Conservation (phyloP, 1,140 invertebrate genomes). For the Cherax destructor region DNA sequence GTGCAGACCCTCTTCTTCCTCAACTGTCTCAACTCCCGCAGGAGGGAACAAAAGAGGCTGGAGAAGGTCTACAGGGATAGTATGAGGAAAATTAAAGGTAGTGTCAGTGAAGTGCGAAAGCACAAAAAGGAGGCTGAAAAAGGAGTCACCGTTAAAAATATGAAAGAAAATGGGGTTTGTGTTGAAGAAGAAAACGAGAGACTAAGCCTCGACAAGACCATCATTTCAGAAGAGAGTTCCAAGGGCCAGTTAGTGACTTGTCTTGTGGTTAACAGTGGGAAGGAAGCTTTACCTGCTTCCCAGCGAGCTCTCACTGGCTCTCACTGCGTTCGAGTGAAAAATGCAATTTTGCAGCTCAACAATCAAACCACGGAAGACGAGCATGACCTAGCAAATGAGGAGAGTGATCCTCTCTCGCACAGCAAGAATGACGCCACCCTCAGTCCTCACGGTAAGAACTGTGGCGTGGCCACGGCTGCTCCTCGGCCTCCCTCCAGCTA, state of each 20-base stretch:
- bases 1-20: slow-evolving; percentile 62
- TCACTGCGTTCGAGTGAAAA: slow-evolving; percentile 32
- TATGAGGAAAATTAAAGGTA: slow-evolving; percentile 10
- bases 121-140: neutral
- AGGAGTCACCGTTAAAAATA: neutral
- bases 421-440: neutral
- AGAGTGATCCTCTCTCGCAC: neutral
- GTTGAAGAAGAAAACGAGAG: slow-evolving; percentile 6
- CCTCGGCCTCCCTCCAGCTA: neutral
- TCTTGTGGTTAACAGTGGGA: slow-evolving; percentile 55
- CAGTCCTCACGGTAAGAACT: neutral
- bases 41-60: slow-evolving; percentile 49
- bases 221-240: neutral
- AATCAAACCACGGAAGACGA: neutral
- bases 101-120: neutral
- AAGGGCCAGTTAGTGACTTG: slow-evolving; percentile 46
- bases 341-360: slow-evolving; percentile 27
- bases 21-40: slow-evolving; percentile 58
- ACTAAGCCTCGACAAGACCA: neutral
- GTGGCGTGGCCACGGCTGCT: neutral
- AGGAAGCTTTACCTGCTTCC: slow-evolving; percentile 32
- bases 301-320: slow-evolving; percentile 1
- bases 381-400: slow-evolving; percentile 29
- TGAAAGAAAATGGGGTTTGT: slow-evolving; percentile 45
- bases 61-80: slow-evolving; percentile 41